Conservation (phyloP, 1,140 invertebrate species). For the Dolichoris vasculosae region DNA sequence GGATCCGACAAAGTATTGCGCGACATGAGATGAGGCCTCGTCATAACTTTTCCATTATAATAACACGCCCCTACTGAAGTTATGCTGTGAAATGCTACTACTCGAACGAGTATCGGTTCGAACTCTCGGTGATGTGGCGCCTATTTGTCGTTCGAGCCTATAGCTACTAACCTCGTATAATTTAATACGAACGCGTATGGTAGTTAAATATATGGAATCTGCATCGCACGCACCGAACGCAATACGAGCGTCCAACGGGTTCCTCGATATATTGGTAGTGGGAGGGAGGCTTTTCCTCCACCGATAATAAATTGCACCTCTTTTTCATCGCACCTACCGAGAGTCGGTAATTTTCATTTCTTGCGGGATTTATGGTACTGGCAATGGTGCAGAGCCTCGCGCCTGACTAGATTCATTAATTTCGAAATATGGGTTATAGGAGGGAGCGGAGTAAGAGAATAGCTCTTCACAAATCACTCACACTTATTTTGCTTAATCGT, state of each 20-base stretch:
- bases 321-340: slow-evolving; percentile 42
- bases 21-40: not conserved
- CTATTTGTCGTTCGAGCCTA: not conserved
- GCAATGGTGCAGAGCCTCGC: not conserved
- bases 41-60: slow-evolving; percentile 49
- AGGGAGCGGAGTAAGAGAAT: not conserved
- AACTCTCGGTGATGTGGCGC: not conserved
- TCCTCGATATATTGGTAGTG: not conserved
- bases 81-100: not conserved
- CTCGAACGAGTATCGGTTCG: not conserved
- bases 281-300: not conserved
- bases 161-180: not conserved
- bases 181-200: slow-evolving; percentile 17
- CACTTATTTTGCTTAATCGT: slow-evolving; percentile 23
- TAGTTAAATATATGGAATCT: not conserved
- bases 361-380: slow-evolving; percentile 25
- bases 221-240: not conserved
- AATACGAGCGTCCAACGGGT: not conserved
- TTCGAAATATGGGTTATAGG: slow-evolving; percentile 15
- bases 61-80: not conserved
- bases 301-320: slow-evolving; percentile 23
- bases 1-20: slow-evolving; percentile 35
- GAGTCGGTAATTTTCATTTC: slow-evolving; percentile 38
- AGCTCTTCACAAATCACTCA: not conserved
- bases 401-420: slow-evolving; percentile 26